phyloP scores from a whole-genome alignment of 2,797 vertebrate genomes.

The Gambelia wislizenii region DNA sequence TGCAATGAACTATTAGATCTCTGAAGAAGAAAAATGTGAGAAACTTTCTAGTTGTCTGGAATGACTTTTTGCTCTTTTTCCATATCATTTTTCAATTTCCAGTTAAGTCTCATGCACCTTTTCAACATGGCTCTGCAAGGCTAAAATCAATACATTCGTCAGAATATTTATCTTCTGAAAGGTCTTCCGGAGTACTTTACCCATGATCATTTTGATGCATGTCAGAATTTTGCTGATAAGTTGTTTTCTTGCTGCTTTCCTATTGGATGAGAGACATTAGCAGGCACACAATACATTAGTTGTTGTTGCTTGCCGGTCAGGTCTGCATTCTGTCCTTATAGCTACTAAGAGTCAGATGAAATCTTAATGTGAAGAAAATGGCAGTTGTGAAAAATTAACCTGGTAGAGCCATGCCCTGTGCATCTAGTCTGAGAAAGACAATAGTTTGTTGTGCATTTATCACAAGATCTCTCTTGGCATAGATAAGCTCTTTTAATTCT shows the following conservation, averaged over 20 bases:
- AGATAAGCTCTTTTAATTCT: no score
- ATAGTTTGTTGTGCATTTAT: neutral
- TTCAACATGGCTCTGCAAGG: slow-evolving; percentile 24
- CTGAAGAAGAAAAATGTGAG: neutral
- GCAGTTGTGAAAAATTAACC: slow-evolving; percentile 28
- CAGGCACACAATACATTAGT: slow-evolving; percentile 15
- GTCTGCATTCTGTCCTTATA: neutral
- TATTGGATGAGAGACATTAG: slow-evolving; percentile 19
- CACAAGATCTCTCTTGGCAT: neutral
- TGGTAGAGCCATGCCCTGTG: neutral
- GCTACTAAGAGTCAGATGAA: neutral
- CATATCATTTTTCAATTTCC: slow-evolving; percentile 22
- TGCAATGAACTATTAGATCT: neutral
- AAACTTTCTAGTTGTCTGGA: neutral
- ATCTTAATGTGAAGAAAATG: neutral
- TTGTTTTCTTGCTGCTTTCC: slow-evolving; percentile 34
- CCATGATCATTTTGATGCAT: slow-evolving; percentile 33
- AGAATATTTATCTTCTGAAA: slow-evolving; percentile 48
- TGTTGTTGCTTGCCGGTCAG: neutral
- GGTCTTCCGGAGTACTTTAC: slow-evolving; percentile 30
- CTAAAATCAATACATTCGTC: slow-evolving; percentile 14
- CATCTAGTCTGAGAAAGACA: neutral
- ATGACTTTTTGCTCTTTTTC: slow-evolving; percentile 21
- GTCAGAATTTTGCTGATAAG: slow-evolving; percentile 45
- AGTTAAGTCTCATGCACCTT: neutral